phyloP scores from a whole-genome alignment of 2,113 vertebrate genomes.

The Sula dactylatra region DNA sequence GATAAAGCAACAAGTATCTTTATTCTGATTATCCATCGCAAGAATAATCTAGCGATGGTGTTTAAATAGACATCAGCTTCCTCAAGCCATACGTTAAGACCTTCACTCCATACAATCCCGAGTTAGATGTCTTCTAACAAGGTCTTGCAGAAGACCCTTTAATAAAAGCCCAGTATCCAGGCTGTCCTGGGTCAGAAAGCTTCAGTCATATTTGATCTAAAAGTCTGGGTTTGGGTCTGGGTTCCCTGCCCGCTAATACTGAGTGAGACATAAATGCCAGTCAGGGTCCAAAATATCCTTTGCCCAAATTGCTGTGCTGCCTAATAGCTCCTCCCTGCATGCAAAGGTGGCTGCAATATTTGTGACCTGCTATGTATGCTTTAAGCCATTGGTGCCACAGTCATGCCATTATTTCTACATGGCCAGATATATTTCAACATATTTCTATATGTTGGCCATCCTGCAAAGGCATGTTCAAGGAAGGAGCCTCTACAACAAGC shows the following conservation, averaged over 20 bases:
- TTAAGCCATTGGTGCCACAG: not conserved
- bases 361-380: not conserved
- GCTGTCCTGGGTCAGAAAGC: not conserved
- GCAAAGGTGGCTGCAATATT: not conserved
- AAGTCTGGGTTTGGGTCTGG: not conserved
- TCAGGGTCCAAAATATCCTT: not conserved
- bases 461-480: not conserved
- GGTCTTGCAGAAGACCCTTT: not conserved
- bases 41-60: not conserved
- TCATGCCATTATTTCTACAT: not conserved
- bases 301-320: not conserved
- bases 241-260: not conserved
- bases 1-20: not conserved
- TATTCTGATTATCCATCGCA: not conserved
- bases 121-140: not conserved
- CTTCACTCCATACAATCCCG: fast-evolving
- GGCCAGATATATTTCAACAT: not conserved
- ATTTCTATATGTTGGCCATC: not conserved
- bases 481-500: not conserved
- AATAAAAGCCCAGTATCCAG: not conserved
- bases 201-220: not conserved
- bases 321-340: not conserved
- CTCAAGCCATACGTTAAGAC: not conserved
- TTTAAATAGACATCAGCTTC: not conserved
- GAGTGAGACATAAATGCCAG: not conserved